Evolutionary conservation across 2,888 invertebrate species (phyloP), one percentile per base, ranked within the genome.

Genomic region (Cryptophagus acutangulus): DNA sequence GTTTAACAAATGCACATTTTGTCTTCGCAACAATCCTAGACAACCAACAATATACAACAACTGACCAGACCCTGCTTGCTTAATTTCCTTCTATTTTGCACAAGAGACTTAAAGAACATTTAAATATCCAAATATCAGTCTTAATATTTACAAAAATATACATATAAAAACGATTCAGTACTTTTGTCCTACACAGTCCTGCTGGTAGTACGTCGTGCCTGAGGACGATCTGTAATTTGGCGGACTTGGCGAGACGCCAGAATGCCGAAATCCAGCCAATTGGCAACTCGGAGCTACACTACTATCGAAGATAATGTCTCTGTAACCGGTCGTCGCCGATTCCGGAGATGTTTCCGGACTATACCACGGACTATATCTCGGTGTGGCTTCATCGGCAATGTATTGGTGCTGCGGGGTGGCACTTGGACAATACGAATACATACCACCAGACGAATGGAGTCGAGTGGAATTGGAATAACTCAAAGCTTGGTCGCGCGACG

Each of bases 151-250:
- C 52, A 48, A 46, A 46, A 37, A 35, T 50, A 49, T 45, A 51
- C 55, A 48, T 55, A 58, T 26, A 12, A n/a, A n/a, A n/a, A n/a
- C n/a, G n/a, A 52, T 51, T 63, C 63, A 71, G 65, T 70, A 71
- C 48, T 71, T 70, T 50, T 67, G 68, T 33, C 74, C 76, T 33
- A 77, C 76, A 66, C 78, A 79, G 49, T 79, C 77, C 62, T 77
- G 78, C 54, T 78, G 78, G 52, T 78, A 77, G 53, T 71, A 71
- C 12, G 49, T 47, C 45, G 76, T 72, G 13, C 56, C 49, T 54
- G 75, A 72, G 39, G 75, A 39, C 67, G 59, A 73, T 68, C 66
- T 73, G 71, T 52, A 75, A 67, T 42, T 73, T 62, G 57, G 77
- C 66, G 69, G 72, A 70, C 47, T 76, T 66, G 46, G 75, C 64